A percentile compares a stretch with the other conserved stretches of the same genome.
phyloP scores from a whole-genome alignment of 2,797 vertebrate species.

The Phoeniculus purpureus region DNA sequence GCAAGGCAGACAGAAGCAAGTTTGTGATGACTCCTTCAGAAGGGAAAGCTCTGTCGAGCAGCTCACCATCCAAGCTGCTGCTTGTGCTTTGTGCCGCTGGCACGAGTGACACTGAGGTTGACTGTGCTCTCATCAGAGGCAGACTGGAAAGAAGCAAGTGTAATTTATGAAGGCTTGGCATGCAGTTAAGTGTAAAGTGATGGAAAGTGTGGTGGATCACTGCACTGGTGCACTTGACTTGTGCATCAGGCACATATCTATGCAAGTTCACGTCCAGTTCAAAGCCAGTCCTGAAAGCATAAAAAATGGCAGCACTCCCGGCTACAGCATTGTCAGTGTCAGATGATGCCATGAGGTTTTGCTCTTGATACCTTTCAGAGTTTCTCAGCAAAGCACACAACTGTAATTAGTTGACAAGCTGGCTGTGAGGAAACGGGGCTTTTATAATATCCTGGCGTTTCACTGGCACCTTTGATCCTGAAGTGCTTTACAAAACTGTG shows the following conservation, averaged over 20 bases:
- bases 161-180: conserved; percentile 71
- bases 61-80: neutral
- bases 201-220: conserved; percentile 68
- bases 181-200: conserved; percentile 70
- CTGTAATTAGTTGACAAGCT: conserved; percentile 39
- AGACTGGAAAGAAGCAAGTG: conserved; percentile 41
- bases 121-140: conserved; percentile 6
- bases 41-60: neutral
- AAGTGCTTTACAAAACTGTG: neutral
- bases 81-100: neutral
- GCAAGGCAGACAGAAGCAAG: neutral
- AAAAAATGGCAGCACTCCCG: conserved; percentile 28
- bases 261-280: conserved; percentile 58
- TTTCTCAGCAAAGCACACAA: neutral
- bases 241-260: conserved; percentile 47
- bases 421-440: neutral
- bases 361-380: conserved; percentile 32
- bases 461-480: conserved; percentile 30
- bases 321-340: conserved; percentile 13
- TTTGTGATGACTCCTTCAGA: neutral
- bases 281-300: conserved; percentile 47
- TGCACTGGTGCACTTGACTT: conserved; percentile 67
- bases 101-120: neutral
- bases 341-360: conserved; percentile 30
- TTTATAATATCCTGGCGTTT: neutral